Base-by-base conservation (phyloP, 2,113 vertebrate genomes). In the Willisornis vidua region DNA sequence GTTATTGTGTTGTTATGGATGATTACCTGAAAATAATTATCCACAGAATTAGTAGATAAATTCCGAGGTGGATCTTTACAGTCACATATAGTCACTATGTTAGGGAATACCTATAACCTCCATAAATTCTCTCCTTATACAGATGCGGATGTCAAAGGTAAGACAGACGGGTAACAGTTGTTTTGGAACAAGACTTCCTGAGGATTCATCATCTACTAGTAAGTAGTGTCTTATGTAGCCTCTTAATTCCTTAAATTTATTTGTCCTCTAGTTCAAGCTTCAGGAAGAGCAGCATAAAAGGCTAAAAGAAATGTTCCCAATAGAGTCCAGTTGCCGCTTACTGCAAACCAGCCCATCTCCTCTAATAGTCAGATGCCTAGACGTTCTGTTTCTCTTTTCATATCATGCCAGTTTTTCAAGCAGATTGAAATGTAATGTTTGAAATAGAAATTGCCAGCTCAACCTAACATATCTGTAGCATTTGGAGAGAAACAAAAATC, bases 11-110 rank as follows among this genome's bases (percentile, higher is more conserved):
- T 95, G 72, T 46, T 95, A 94, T 20, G 61, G 25, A 89, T 65
- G 73, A 77, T 79, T 96, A 78, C 75, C 66, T 93, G 91, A 96
- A 97, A 97, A 97, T 54, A 85, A 83, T 57, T 90, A 79, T 82
- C 54, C 68, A 82, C 78, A 79, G 26, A 94, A 92, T 48, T 52
- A 92, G 65, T 29, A 78, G 57, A 51, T 59, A 54, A 91, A 97
- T 94, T 93, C 73, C 89, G 83, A 81, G 68, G 72, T 89, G 87
- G 89, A 85, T 89, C 92, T 97, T 78, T 93, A 63, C 43, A 91
- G 68, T 89, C 33, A 3, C 77, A 31, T 95, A 52, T 8, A 59
- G 67, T 76, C 46, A 49, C n/a, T 41, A 66, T 19, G 4, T 66
- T 55, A 66, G 52, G 66, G 25, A 92, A 57, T 58, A 59, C 80